phyloP scores from a whole-genome alignment of 2,113 vertebrate species.

The Bos indicus region DNA sequence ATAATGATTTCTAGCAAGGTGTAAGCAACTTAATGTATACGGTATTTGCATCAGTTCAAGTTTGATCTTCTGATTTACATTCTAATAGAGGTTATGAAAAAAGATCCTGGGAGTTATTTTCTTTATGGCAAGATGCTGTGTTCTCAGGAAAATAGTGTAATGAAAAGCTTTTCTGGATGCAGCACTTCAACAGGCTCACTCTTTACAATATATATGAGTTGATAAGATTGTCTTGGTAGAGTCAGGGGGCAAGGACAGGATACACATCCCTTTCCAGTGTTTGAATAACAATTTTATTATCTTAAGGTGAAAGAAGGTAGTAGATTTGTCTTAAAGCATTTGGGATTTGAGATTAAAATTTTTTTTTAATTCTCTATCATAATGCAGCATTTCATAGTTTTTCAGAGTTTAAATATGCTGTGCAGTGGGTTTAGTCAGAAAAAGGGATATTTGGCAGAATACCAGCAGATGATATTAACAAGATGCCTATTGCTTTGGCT shows the following conservation, averaged over 20 bases:
- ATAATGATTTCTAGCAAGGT: background rate
- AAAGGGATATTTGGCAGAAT: background rate
- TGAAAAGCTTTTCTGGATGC: conserved; percentile 17
- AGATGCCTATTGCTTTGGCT: background rate
- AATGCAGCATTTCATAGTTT: conserved; percentile 23
- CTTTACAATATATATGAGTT: conserved; percentile 21
- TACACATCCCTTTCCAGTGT: background rate
- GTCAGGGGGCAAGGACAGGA: background rate
- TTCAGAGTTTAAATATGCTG: conserved; percentile 46
- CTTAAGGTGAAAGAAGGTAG: conserved; percentile 29
- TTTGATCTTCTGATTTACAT: conserved; percentile 24
- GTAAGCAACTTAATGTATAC: conserved; percentile 18
- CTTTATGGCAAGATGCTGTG: background rate
- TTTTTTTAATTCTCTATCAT: background rate
- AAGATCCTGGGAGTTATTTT: background rate
- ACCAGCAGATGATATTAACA: background rate
- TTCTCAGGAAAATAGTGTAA: background rate
- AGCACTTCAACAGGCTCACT: background rate
- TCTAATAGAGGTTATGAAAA: background rate
- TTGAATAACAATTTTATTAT: conserved; percentile 32
- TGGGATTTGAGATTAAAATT: background rate
- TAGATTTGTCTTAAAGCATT: conserved; percentile 28
- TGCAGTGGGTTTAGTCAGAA: conserved; percentile 22
- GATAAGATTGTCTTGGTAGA: background rate
- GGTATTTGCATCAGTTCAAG: conserved; percentile 7